phyloP scores from a whole-genome alignment of 2,888 invertebrate genomes.

The Sphecodes monilicornis region DNA sequence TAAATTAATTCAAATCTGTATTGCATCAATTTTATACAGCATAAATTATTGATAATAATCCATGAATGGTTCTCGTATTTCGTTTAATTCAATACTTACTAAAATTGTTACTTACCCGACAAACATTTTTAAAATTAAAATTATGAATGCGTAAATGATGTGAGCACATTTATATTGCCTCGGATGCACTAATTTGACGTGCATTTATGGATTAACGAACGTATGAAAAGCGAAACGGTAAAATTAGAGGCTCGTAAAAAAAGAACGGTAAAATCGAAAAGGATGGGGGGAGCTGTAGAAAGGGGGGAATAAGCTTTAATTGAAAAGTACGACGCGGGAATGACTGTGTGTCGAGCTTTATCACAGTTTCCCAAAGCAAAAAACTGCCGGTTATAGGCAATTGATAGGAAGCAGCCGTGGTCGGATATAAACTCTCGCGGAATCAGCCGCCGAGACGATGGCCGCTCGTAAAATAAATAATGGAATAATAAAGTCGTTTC shows the following conservation, averaged over 20 bases:
- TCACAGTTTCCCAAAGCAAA: slow-evolving; percentile 32
- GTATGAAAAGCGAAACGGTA: background rate
- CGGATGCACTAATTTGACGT: background rate
- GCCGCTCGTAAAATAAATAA: slow-evolving; percentile 81
- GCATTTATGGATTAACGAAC: background rate
- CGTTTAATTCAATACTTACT: background rate
- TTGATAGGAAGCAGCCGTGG: slow-evolving; percentile 49
- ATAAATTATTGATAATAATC: background rate
- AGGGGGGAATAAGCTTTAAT: slow-evolving; percentile 15
- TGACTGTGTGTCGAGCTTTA: slow-evolving; percentile 29
- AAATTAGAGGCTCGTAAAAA: background rate
- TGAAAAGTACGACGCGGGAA: slow-evolving; percentile 18
- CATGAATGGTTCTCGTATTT: background rate
- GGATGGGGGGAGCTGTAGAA: background rate
- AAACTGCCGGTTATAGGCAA: slow-evolving; percentile 49
- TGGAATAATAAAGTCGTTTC: slow-evolving; percentile 71
- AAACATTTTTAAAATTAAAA: background rate
- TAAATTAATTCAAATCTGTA: background rate
- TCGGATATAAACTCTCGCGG: slow-evolving; percentile 65
- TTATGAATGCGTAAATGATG: background rate
- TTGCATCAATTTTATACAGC: background rate
- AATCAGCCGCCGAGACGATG: slow-evolving; percentile 77
- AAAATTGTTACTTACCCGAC: background rate
- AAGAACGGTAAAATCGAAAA: background rate
- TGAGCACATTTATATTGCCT: background rate